Conservation (phyloP, 2,797 vertebrate genomes). For the Pipistrellus pygmaeus region DNA sequence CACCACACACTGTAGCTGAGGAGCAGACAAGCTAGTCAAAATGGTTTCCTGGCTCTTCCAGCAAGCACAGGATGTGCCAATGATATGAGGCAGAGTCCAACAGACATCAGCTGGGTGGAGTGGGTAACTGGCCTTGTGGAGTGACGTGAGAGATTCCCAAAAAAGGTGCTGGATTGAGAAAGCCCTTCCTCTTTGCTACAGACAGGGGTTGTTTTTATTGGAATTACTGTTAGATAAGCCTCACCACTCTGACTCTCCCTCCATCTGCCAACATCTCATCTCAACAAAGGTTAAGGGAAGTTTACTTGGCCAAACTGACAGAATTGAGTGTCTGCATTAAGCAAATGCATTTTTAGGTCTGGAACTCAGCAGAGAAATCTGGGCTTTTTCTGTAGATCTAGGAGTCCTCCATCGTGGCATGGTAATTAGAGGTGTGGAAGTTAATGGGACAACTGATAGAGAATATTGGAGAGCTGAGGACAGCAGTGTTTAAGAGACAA, state of each 20-base stretch:
- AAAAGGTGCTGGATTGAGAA: conserved; percentile 21
- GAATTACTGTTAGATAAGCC: not conserved
- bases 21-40: not conserved
- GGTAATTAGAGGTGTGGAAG: not conserved
- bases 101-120: not conserved
- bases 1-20: not conserved
- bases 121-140: not conserved
- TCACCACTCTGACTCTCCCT: not conserved
- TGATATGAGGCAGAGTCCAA: not conserved
- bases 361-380: not conserved
- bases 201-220: not conserved
- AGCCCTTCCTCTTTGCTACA: not conserved
- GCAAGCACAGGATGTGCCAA: not conserved
- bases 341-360: not conserved
- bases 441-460: not conserved
- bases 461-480: not conserved
- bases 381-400: not conserved
- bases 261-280: not conserved
- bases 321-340: not conserved
- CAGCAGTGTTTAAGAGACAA: not conserved
- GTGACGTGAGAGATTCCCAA: conserved; percentile 38
- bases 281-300: not conserved
- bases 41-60: not conserved
- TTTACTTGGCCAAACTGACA: conserved; percentile 11
- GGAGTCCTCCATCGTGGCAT: not conserved